Evolutionary conservation across 2,888 invertebrate genomes (phyloP).

Genomic region (Melitaea athalia): DNA sequence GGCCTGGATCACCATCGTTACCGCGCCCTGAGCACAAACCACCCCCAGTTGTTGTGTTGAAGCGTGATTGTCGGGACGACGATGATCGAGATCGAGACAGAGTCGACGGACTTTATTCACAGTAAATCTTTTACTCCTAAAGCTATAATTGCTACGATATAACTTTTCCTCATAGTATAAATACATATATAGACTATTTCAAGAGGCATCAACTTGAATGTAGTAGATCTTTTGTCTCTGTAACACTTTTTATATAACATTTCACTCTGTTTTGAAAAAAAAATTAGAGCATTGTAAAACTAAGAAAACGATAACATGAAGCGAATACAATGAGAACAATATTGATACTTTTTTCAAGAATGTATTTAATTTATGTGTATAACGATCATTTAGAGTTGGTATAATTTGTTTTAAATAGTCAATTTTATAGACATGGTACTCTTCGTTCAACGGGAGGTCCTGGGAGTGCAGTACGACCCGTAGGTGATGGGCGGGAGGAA

Average conservation of each 20-base stretch:
- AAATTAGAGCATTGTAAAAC: no score
- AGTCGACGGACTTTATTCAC: conserved; percentile 74
- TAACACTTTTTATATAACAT: no score
- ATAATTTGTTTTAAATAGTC: background rate
- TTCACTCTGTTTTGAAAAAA: no score
- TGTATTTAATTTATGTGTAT: background rate
- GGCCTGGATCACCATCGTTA: conserved; percentile 81
- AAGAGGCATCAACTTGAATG: no score
- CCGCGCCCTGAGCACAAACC: conserved; percentile 90
- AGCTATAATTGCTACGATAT: no score
- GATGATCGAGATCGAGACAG: conserved; percentile 84
- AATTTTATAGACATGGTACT: conserved; percentile 67
- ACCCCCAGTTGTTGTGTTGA: conserved; percentile 95
- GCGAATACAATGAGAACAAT: no score
- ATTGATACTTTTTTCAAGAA: no score
- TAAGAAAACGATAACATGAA: no score
- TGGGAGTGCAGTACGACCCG: conserved; percentile 83
- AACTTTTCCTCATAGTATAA: no score
- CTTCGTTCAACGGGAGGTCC: conserved; percentile 67
- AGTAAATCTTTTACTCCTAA: conserved; percentile 51
- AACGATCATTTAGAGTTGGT: no score
- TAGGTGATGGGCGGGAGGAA: conserved; percentile 91
- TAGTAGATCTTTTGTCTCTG: no score
- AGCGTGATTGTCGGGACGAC: conserved; percentile 92
- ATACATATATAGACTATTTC: no score